Evolutionary conservation across 2,113 vertebrate genomes (phyloP), one percentile per base, ranked within the genome.

Genomic region (Coracopsis vasa): DNA sequence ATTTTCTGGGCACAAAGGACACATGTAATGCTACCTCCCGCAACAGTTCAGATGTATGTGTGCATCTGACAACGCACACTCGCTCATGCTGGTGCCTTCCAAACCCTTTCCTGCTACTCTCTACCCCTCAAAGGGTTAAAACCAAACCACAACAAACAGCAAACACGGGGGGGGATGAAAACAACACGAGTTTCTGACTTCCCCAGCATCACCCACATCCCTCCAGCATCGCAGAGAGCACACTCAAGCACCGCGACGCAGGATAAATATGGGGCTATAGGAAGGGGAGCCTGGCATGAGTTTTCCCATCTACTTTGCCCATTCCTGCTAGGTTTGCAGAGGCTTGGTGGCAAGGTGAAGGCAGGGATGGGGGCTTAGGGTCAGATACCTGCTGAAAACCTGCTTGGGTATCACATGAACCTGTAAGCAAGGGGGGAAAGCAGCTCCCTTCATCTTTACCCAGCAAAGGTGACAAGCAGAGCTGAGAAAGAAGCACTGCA

Each of bases 71-170:
- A 73, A 65, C 7, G 19, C 88, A 42, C 71, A 13, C 41, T 80
- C 12, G 0, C 86, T 83, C 81, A 89, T 8, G 0, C 85, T 50
- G 75, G 65, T 27, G 2, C 16, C 64, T 94, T 56, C 92, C 70
- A 85, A 95, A 78, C 19, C 93, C 74, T 94, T 67, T 41, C 20
- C 72, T 23, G 39, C 74, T 48, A 41, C 92, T 79, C 65, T 28
- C 65, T 0, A 3, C 37, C 33, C 70, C 61, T 9, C 61, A 70
- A 90, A 93, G 96, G 91, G 93, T 95, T 96, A 95, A 93, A 95
- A 94, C 79, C 82, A 96, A 96, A 96, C 91, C 94, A 97, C 94
- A 96, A 95, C 95, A 96, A 95, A 88, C 90, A 92, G 66, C 33
- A 60, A 94, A 66, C 81, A 71, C 75, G 54, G 56, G 39, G 20